A percentile compares a stretch with the other conserved stretches of the same genome.
Conservation (phyloP, 2,113 vertebrate species). For the Psophia crepitans region DNA sequence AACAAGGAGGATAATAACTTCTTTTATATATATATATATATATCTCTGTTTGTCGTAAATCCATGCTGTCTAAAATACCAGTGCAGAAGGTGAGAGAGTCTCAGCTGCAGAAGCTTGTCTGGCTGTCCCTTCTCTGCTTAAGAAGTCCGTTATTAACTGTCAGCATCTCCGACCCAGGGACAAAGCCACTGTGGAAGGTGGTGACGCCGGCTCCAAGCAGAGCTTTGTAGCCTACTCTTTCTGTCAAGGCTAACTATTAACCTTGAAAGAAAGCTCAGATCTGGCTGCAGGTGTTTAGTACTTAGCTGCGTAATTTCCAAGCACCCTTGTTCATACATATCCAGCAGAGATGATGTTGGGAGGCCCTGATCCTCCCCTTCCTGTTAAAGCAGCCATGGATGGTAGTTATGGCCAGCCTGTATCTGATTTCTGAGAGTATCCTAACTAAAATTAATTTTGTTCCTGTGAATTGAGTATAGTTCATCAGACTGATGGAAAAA, state of each 20-base stretch:
- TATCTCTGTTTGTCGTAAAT: background rate
- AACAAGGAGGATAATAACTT: background rate
- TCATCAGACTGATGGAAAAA: background rate
- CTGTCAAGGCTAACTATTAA: background rate
- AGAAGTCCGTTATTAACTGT: background rate
- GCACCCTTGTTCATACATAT: rapidly evolving
- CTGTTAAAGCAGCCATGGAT: background rate
- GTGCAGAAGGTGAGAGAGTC: background rate
- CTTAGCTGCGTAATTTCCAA: background rate
- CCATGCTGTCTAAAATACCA: background rate
- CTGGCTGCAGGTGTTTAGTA: background rate
- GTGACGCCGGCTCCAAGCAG: background rate
- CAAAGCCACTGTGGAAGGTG: background rate
- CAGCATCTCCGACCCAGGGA: background rate
- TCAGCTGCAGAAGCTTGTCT: background rate
- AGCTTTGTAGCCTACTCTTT: background rate
- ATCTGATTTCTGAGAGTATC: background rate
- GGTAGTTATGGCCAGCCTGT: background rate
- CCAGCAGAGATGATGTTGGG: rapidly evolving
- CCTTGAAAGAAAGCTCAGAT: background rate
- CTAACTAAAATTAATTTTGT: background rate
- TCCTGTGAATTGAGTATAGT: background rate
- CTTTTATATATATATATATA: rapidly evolving
- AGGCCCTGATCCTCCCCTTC: background rate
- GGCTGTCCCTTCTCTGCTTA: background rate